Conservation (phyloP, 2,797 vertebrate species). For the Bovichtus variegatus region DNA sequence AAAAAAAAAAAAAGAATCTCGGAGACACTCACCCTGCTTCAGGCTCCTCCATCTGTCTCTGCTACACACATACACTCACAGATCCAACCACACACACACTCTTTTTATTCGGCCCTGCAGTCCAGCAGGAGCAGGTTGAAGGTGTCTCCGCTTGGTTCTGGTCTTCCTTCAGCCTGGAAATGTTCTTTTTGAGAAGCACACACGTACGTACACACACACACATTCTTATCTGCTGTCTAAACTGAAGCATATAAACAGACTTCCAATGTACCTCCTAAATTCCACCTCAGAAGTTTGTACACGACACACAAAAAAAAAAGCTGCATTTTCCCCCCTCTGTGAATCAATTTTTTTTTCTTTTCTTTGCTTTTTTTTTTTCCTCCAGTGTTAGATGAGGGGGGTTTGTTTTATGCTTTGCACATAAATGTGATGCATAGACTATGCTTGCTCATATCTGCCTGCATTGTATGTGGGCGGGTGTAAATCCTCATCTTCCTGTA, state of each 20-base stretch:
- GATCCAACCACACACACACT: constrained; percentile 42
- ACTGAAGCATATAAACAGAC: constrained; percentile 10
- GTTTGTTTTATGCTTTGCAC: constrained; percentile 65
- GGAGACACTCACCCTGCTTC: constrained; percentile 69
- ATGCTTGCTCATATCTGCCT: constrained; percentile 71
- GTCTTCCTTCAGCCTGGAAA: constrained; percentile 21
- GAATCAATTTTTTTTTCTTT: constrained; percentile 65
- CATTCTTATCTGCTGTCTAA: background rate
- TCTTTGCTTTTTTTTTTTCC: constrained; percentile 62
- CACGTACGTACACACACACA: background rate
- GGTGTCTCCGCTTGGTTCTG: constrained; percentile 18
- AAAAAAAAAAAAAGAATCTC: constrained; percentile 19
- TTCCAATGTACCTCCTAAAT: constrained; percentile 25
- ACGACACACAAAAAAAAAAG: constrained; percentile 39
- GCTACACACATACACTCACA: constrained; percentile 27
- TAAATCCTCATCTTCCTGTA: constrained; percentile 78
- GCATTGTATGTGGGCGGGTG: constrained; percentile 74
- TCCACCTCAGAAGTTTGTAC: constrained; percentile 56
- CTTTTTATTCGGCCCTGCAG: constrained; percentile 5
- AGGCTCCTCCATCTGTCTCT: constrained; percentile 72
- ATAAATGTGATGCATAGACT: constrained; percentile 77
- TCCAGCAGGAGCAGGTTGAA: constrained; percentile 49
- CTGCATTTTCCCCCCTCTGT: constrained; percentile 25
- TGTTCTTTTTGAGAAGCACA: background rate
- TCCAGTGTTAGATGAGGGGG: constrained; percentile 11